Conservation (phyloP, 2,888 invertebrate genomes). For the Microctonus brassicae region DNA sequence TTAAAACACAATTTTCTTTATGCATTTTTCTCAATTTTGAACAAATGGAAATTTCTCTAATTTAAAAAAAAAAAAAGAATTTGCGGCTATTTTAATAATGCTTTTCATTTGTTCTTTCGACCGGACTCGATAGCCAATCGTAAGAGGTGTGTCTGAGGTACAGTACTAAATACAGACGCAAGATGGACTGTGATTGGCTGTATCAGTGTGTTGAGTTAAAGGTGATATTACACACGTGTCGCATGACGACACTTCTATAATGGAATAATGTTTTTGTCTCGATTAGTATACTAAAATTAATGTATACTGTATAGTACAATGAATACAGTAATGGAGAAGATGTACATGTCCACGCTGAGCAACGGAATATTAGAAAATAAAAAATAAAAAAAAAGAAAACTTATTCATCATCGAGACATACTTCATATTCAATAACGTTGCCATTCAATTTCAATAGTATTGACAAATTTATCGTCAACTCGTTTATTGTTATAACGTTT, state of each 20-base stretch:
- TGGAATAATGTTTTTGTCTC: constrained; percentile 51
- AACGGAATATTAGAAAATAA: not conserved
- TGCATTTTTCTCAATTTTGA: no score
- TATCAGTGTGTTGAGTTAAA: not conserved
- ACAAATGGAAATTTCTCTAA: no score
- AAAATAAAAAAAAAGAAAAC: no score
- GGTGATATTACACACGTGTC: not conserved
- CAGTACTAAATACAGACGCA: no score
- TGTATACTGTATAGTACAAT: not conserved
- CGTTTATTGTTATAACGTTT: constrained; percentile 8
- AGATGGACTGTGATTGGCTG: constrained; percentile 3
- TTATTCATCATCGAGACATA: not conserved
- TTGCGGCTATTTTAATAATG: no score
- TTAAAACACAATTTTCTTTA: no score
- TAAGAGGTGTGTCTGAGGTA: no score
- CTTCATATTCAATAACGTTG: not conserved
- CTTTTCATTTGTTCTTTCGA: no score
- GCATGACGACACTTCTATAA: not conserved
- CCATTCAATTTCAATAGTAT: not conserved
- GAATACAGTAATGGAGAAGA: not conserved
- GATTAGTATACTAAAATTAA: constrained; percentile 44
- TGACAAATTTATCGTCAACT: not conserved
- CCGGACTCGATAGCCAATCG: no score
- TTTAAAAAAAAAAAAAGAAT: no score
- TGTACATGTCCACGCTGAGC: not conserved